Evolutionary conservation across 2,797 vertebrate species (phyloP).

Genomic region (Chelon auratus): DNA sequence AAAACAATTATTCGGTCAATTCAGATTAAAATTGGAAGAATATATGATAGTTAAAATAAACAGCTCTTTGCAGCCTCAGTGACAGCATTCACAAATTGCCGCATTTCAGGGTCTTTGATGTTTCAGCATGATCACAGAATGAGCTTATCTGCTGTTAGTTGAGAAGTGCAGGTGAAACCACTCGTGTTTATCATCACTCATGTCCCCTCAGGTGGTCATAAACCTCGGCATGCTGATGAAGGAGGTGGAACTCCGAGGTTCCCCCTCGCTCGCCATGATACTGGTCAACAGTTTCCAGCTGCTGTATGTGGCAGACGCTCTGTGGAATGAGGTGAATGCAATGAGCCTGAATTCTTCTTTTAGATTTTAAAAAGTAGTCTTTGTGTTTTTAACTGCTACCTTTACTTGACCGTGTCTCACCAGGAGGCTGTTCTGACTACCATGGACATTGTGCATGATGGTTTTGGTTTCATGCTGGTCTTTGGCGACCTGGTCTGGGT

Average conservation of each 20-base stretch:
- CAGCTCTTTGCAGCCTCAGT: neutral
- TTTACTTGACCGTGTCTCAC: constrained; percentile 5
- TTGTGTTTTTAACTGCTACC: neutral
- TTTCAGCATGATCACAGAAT: neutral
- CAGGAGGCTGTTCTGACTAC: constrained; percentile 93
- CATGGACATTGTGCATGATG: constrained; percentile 94
- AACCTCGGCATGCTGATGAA: constrained; percentile 91
- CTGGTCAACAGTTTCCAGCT: constrained; percentile 92
- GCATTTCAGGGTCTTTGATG: neutral
- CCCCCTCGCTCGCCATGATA: constrained; percentile 90
- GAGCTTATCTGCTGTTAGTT: neutral
- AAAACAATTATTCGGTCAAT: too few relatives aligned
- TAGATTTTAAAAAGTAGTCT: neutral
- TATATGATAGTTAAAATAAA: neutral
- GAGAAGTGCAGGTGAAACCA: neutral
- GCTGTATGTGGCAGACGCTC: constrained; percentile 89
- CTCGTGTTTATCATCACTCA: neutral
- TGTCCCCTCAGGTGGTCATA: constrained; percentile 85
- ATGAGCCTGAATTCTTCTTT: neutral
- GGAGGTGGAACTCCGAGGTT: constrained; percentile 87
- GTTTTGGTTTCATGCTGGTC: constrained; percentile 94
- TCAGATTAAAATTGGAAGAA: neutral
- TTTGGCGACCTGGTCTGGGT: constrained; percentile 95
- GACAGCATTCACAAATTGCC: too few relatives aligned
- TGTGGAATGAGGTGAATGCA: constrained; percentile 91